Evolutionary conservation across 2,888 invertebrate genomes (phyloP).

Genomic region (Myopa testacea): DNA sequence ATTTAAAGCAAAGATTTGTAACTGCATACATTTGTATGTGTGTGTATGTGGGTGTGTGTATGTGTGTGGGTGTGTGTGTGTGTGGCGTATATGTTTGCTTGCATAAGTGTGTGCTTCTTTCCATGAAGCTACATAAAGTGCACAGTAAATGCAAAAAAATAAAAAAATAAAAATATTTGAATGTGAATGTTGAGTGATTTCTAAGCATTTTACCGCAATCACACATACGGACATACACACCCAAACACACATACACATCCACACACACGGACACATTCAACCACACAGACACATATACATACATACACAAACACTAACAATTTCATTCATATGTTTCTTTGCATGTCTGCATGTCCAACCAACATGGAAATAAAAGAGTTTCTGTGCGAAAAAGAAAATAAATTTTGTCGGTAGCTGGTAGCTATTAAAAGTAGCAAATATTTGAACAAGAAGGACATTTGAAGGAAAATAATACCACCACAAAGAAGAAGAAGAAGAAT

Average conservation of each 20-base stretch:
- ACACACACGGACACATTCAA: neutral
- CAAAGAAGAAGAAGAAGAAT: neutral
- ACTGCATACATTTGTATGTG: neutral
- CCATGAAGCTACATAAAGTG: neutral
- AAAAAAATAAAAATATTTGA: too few relatives aligned
- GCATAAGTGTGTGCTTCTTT: neutral
- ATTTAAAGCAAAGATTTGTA: neutral
- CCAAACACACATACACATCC: too few relatives aligned
- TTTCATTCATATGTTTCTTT: neutral
- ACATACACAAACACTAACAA: neutral
- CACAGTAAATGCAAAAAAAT: too few relatives aligned
- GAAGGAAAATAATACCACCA: neutral
- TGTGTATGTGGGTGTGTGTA: neutral
- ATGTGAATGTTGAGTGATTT: slow-evolving; percentile 3
- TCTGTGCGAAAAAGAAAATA: neutral
- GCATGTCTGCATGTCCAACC: neutral
- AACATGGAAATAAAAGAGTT: neutral
- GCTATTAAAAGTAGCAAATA: slow-evolving; percentile 33
- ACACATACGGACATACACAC: neutral
- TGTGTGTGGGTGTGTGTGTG: neutral
- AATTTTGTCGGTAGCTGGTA: slow-evolving; percentile 22
- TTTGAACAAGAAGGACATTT: slow-evolving; percentile 22
- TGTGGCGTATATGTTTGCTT: neutral
- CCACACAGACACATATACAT: too few relatives aligned
- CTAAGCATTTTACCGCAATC: slow-evolving; percentile 10